A percentile compares a stretch with the other conserved stretches of the same genome.
Conservation (phyloP, 2,797 vertebrate genomes). For the Telmatherina bonti region DNA sequence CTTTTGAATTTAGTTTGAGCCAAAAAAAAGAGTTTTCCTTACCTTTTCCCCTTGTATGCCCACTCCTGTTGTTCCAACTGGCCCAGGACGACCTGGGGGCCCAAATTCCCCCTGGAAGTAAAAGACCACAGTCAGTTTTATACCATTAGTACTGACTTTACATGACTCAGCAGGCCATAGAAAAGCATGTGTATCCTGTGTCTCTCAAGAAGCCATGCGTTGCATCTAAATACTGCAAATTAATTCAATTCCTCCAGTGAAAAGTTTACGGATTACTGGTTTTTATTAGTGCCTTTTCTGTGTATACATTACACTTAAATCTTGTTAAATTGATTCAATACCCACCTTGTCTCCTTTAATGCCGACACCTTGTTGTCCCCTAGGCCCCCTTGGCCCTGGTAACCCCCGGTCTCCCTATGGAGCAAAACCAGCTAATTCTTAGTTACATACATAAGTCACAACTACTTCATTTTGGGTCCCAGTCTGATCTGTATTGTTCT, state of each 20-base stretch:
- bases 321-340: slow-evolving; percentile 69
- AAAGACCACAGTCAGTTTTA: slow-evolving; percentile 38
- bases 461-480: slow-evolving; percentile 35
- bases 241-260: too few species aligned
- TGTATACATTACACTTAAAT: slow-evolving; percentile 26
- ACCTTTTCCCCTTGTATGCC: slow-evolving; percentile 92
- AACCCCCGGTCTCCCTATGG: slow-evolving; percentile 88
- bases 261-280: too few species aligned
- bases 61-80: slow-evolving; percentile 81
- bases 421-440: slow-evolving; percentile 63
- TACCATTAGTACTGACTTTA: background rate
- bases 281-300: slow-evolving; percentile 66
- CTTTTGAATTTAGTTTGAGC: background rate
- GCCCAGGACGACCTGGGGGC: slow-evolving; percentile 84
- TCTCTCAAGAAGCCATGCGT: too few species aligned
- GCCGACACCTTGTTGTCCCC: slow-evolving; percentile 86
- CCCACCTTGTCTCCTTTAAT: slow-evolving; percentile 93
- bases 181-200: background rate
- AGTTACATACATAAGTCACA: slow-evolving; percentile 47
- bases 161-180: background rate
- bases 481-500: slow-evolving; percentile 62
- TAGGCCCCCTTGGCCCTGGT: slow-evolving; percentile 86
- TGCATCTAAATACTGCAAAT: background rate
- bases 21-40: slow-evolving; percentile 17
- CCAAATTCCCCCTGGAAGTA: slow-evolving; percentile 86